Conservation (phyloP, 2,113 vertebrate genomes). For the Zosterops lateralis region DNA sequence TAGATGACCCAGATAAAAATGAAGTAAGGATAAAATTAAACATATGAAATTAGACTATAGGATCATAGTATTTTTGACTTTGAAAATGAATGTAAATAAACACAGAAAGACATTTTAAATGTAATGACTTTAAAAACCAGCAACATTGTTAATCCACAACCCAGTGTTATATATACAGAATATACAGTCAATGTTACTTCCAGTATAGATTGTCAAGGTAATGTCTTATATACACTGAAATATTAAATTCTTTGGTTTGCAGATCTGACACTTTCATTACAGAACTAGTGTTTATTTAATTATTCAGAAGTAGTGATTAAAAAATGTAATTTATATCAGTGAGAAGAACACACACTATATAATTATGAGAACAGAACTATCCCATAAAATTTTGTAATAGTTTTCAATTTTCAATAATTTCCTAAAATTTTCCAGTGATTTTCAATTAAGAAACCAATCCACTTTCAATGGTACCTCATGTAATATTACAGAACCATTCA, state of each 20-base stretch:
- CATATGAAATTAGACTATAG: neutral
- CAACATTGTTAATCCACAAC: neutral
- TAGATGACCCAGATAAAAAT: neutral
- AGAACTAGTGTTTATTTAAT: neutral
- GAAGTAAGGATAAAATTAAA: neutral
- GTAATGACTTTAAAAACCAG: neutral
- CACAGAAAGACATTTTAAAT: neutral
- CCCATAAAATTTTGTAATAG: neutral
- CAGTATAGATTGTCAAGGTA: neutral
- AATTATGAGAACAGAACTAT: neutral
- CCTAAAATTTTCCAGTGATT: neutral
- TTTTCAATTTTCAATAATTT: neutral
- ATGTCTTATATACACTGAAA: neutral
- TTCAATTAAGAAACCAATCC: neutral
- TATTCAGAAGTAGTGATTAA: neutral
- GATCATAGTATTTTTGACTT: neutral
- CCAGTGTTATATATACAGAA: neutral
- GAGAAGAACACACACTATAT: neutral
- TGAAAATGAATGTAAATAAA: neutral
- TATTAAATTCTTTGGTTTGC: neutral
- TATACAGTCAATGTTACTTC: neutral
- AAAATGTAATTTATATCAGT: neutral
- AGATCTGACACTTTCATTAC: neutral
- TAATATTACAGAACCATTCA: neutral
- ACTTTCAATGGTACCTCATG: neutral